phyloP scores from a whole-genome alignment of 2,888 invertebrate species.

The Pheosia tremula region DNA sequence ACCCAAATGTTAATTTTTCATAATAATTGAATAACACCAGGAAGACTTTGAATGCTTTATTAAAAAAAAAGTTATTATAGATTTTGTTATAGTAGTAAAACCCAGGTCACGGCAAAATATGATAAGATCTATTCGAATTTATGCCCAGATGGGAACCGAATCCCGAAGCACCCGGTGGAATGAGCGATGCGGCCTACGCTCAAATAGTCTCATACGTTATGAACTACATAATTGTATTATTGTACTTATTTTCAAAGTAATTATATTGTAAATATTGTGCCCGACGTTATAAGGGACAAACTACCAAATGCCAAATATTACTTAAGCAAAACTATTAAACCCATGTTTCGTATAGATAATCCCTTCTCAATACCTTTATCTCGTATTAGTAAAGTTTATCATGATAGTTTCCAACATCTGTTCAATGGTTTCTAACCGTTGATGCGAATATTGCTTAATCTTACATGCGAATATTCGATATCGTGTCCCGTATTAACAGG shows the following conservation, averaged over 20 bases:
- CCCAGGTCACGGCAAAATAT: too few species aligned
- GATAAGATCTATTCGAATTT: too few species aligned
- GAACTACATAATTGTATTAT: too few species aligned
- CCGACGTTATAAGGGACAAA: neutral
- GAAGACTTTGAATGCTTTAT: too few species aligned
- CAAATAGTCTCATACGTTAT: too few species aligned
- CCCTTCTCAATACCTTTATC: neutral
- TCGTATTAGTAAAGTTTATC: slow-evolving; percentile 3
- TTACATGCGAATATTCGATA: slow-evolving; percentile 37
- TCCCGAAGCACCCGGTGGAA: too few species aligned
- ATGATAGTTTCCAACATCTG: slow-evolving; percentile 6
- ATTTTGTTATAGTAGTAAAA: too few species aligned
- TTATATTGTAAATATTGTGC: too few species aligned
- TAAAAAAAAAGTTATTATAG: too few species aligned
- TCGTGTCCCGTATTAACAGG: slow-evolving; percentile 29
- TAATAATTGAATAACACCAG: neutral
- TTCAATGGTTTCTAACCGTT: slow-evolving; percentile 30
- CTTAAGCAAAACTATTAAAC: neutral
- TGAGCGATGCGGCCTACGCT: too few species aligned
- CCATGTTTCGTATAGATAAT: neutral
- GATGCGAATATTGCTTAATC: slow-evolving; percentile 29
- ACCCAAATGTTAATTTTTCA: neutral
- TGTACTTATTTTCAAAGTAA: too few species aligned
- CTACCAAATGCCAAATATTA: neutral
- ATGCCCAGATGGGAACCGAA: too few species aligned